These are phyloP conservation scores for Anticlea derivata DNA, from an alignment of 2,888 invertebrate genomes.

Conservation along the genomic window DNA sequence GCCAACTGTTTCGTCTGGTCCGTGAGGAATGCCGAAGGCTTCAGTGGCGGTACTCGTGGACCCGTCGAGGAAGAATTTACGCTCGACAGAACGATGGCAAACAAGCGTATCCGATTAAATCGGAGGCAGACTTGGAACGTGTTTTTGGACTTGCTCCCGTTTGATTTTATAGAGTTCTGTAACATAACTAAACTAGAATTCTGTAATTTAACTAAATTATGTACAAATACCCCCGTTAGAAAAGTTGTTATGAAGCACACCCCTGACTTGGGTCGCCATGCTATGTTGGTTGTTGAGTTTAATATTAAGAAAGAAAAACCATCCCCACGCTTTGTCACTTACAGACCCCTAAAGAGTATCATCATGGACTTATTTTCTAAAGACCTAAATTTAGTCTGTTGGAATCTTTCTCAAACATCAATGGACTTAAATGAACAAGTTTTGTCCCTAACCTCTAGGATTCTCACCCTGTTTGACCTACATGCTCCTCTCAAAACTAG, in stretches of 20 bases:
- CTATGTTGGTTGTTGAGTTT: slow-evolving; percentile 2
- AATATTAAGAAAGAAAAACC: slow-evolving; percentile 3
- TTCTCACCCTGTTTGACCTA: neutral
- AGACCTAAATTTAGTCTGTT: neutral
- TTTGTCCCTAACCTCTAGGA: neutral
- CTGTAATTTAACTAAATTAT: too few relatives aligned
- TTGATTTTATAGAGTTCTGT: too few relatives aligned
- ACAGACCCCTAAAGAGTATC: slow-evolving; percentile 1
- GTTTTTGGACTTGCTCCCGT: too few relatives aligned
- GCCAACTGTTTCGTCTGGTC: neutral
- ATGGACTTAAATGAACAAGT: too few relatives aligned
- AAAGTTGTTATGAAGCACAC: neutral
- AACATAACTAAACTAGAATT: too few relatives aligned
- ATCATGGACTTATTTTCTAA: neutral
- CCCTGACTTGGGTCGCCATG: too few relatives aligned
- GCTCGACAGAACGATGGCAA: neutral
- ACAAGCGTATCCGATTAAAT: neutral
- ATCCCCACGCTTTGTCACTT: neutral
- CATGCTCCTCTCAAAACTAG: too few relatives aligned
- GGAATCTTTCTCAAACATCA: too few relatives aligned
- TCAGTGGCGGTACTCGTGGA: neutral
- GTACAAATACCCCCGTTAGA: too few relatives aligned
- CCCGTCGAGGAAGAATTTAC: neutral
- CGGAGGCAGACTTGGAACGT: too few relatives aligned
- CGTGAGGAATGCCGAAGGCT: neutral